A percentile compares a stretch with the other conserved stretches of the same genome.
Evolutionary conservation across 2,113 vertebrate species (phyloP).

Genomic region (Charina bottae): DNA sequence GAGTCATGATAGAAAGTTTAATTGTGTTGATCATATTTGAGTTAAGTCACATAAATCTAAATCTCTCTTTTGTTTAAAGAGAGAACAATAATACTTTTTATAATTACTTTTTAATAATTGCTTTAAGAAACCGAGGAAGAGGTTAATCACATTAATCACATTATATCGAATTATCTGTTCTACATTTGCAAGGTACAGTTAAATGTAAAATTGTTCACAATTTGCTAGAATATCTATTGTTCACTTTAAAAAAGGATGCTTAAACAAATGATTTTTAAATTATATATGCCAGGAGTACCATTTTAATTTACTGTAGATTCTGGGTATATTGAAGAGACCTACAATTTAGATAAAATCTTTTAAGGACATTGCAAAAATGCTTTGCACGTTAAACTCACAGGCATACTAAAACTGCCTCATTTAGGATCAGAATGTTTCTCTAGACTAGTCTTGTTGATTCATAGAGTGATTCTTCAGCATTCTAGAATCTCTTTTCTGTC

Average conservation of each 20-base stretch:
- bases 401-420: not conserved
- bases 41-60: slow-evolving; percentile 35
- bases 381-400: not conserved
- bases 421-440: not conserved
- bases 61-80: slow-evolving; percentile 10
- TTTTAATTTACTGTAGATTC: slow-evolving; percentile 36
- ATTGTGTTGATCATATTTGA: not conserved
- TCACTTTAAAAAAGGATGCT: slow-evolving; percentile 43
- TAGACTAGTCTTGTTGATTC: not conserved
- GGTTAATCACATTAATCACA: not conserved
- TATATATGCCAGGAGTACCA: slow-evolving; percentile 30
- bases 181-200: slow-evolving; percentile 19
- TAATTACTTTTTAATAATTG: too few relatives aligned
- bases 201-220: slow-evolving; percentile 49
- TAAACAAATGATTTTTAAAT: slow-evolving; percentile 49
- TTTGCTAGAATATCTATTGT: slow-evolving; percentile 32
- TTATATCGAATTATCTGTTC: not conserved
- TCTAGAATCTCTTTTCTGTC: not conserved
- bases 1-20: slow-evolving; percentile 41
- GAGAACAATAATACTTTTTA: slow-evolving; percentile 5
- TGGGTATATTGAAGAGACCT: not conserved
- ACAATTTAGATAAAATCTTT: slow-evolving; percentile 4
- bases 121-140: slow-evolving; percentile 25
- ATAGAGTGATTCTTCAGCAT: not conserved
- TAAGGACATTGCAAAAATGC: slow-evolving; percentile 2